Evolutionary conservation across 1,140 invertebrate genomes (phyloP).

Genomic region (Drosophila yakuba): DNA sequence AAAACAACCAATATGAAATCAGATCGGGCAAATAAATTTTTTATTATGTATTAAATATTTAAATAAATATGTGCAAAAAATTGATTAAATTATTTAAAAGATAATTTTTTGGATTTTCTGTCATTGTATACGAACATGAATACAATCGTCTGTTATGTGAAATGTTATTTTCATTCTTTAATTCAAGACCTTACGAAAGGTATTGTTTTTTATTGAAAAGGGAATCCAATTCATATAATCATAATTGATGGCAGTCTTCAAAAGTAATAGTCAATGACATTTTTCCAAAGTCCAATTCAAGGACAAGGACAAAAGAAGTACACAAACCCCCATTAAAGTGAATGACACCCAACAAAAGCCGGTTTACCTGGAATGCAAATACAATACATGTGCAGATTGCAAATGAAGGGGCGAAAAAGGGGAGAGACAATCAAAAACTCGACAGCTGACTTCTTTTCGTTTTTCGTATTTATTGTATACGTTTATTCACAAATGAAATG

Average conservation of each 20-base stretch:
- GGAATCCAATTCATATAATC: too few species aligned
- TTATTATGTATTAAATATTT: conserved; percentile 77
- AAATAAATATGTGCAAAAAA: conserved; percentile 76
- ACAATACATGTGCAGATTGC: background rate
- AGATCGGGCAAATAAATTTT: conserved; percentile 64
- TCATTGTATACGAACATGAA: too few species aligned
- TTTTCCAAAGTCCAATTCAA: background rate
- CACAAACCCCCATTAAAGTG: background rate
- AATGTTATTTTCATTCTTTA: too few species aligned
- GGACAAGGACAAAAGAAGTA: conserved; percentile 2
- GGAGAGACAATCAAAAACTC: conserved; percentile 6
- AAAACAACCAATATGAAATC: conserved; percentile 44
- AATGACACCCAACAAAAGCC: conserved; percentile 2
- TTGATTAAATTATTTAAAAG: conserved; percentile 26
- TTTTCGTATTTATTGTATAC: conserved; percentile 13
- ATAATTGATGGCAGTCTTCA: too few species aligned
- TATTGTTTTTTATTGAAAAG: too few species aligned
- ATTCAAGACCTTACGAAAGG: too few species aligned
- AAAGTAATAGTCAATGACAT: too few species aligned
- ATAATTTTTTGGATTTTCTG: background rate
- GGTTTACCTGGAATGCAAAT: conserved; percentile 12
- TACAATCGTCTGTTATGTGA: too few species aligned
- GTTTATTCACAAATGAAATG: conserved; percentile 60
- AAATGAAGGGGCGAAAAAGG: background rate
- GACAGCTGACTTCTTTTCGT: conserved; percentile 4